A percentile compares a stretch with the other conserved stretches of the same genome.
These are phyloP conservation scores for Pilophorus perplexus DNA, from an alignment of 2,888 invertebrate species.

Conservation along the genomic window DNA sequence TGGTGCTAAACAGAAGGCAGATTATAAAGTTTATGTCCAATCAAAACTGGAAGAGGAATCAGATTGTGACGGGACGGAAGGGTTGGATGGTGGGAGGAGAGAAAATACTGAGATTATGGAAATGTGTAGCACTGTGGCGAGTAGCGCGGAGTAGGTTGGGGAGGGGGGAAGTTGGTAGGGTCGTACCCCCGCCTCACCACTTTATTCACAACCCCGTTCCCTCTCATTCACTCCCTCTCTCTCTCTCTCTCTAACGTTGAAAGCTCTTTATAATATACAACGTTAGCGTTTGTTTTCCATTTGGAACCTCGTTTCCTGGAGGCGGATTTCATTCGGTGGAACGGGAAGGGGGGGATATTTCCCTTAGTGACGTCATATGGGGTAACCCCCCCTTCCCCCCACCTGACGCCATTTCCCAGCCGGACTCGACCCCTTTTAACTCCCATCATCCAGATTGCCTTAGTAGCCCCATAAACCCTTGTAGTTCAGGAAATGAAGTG, in stretches of 20 bases:
- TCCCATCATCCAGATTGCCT: constrained; percentile 21
- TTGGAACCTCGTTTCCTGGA: constrained; percentile 36
- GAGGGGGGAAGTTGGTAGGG: not conserved
- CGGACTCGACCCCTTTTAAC: not conserved
- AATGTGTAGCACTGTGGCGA: not conserved
- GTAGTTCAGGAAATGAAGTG: constrained; percentile 35
- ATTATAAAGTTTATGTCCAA: too few species aligned
- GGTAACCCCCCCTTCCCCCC: not conserved
- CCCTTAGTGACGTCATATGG: constrained; percentile 32
- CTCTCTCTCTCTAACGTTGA: constrained; percentile 10
- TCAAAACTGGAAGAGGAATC: too few species aligned
- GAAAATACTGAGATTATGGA: too few species aligned
- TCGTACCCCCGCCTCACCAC: not conserved
- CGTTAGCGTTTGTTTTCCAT: constrained; percentile 39
- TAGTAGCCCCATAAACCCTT: constrained; percentile 26
- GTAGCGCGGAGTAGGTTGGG: not conserved
- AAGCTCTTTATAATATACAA: constrained; percentile 39
- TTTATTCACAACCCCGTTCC: not conserved
- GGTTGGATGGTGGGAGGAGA: too few species aligned
- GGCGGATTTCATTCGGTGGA: too few species aligned
- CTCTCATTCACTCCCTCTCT: not conserved
- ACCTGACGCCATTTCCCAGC: too few species aligned
- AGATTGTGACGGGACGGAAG: too few species aligned
- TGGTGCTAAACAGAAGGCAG: too few species aligned
- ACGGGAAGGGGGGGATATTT: not conserved